Percentiles rank a stretch among this genome's conserved stretches.
These are phyloP conservation scores for Meteorus colon DNA, from an alignment of 2,888 invertebrate genomes.

Conservation along the genomic window DNA sequence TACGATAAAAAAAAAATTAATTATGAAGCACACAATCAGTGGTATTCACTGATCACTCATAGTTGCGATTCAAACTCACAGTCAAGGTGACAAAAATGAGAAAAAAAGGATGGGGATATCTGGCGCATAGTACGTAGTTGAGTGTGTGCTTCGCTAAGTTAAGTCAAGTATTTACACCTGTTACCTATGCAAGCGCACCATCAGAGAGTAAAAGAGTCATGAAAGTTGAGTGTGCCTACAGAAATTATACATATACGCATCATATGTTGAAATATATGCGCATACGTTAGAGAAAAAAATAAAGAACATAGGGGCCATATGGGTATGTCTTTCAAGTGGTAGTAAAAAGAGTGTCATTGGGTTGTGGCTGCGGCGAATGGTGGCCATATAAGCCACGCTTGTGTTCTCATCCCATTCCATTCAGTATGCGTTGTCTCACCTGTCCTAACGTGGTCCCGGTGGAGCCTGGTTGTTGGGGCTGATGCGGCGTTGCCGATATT, in stretches of 20 bases:
- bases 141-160: constrained; percentile 30
- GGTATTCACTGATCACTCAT: not conserved
- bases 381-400: not conserved
- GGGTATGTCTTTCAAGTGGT: constrained; percentile 12
- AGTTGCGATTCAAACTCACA: constrained; percentile 16
- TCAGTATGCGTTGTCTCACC: constrained; percentile 58
- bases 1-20: not conserved
- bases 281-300: not conserved
- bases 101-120: not conserved
- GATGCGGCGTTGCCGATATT: constrained; percentile 71
- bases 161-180: constrained; percentile 32
- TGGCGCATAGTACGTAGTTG: constrained; percentile 1
- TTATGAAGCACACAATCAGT: not conserved
- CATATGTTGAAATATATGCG: not conserved
- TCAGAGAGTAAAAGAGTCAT: not conserved
- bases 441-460: constrained; percentile 70
- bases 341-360: constrained; percentile 28
- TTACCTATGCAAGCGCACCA: constrained; percentile 21
- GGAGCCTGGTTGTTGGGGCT: constrained; percentile 71
- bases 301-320: constrained; percentile 7
- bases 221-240: not conserved
- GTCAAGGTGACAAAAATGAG: not conserved
- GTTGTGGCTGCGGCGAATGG: constrained; percentile 38
- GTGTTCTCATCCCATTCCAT: constrained; percentile 6
- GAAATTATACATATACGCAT: not conserved